Evolutionary conservation across 2,113 vertebrate species (phyloP), one percentile per base, ranked within the genome.

Genomic region (Euleptes europaea): DNA sequence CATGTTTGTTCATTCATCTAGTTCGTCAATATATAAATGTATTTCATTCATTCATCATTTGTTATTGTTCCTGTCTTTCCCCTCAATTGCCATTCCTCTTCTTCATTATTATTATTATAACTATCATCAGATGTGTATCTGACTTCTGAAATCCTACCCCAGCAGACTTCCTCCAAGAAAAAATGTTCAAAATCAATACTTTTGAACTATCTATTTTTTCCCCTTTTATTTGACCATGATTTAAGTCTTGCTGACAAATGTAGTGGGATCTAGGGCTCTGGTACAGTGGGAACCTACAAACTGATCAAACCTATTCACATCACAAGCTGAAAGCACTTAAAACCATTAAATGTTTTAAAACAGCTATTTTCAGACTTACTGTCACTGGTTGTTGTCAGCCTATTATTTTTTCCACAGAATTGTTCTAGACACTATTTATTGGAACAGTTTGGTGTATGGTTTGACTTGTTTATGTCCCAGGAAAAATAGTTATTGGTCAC

Each of bases 391-490:
- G 1, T 1, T 0, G 54, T 17, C 33, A 44, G 10, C 33, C 31
- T 21, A 23, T 38, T 23, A 13, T 57, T 57, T 80, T 71, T 33
- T 51, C 19, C 76, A 63, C 5, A 17, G 38, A n/a, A 57, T 92
- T 80, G 21, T 51, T 76, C 1, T 51, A 82, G 83, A 67, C 28
- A 1, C 71, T 86, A 33, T 2, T 44, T 57, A 23, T 71, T 57
- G 28, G 5, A 19, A 40, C n/a, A 67, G 35, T 47, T 78, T 77
- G n/a, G 10, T 71, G 0, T 12, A 3, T 0, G 0, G 28, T 78
- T 47, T 71, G 1, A 1, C 80, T 90, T 81, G 49, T 88, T 72
- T 89, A 83, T n/a, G 67, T 87, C 73, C 70, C 38, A 28, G 69
- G 28, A 28, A 87, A 91, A 78, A 81, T 81, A 57, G 2, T 42